Conservation (phyloP, 1,140 invertebrate genomes). For the Leptopilina clavipes region DNA sequence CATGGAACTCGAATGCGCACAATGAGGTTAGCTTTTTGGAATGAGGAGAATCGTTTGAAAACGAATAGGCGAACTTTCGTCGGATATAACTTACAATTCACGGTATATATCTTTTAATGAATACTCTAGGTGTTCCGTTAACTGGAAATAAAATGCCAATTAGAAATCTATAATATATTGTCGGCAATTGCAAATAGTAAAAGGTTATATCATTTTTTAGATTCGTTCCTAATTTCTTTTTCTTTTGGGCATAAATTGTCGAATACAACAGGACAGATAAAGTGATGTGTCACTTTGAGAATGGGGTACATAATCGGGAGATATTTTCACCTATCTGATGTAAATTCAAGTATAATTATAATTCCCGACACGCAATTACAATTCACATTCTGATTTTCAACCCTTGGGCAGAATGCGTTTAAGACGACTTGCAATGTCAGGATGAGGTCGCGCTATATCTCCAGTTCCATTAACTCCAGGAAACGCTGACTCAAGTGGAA, state of each 20-base stretch:
- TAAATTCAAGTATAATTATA: not conserved
- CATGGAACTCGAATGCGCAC: constrained; percentile 22
- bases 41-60: constrained; percentile 16
- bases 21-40: constrained; percentile 33
- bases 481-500: constrained; percentile 28
- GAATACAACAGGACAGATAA: not conserved
- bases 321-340: not conserved
- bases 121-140: not conserved
- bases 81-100: constrained; percentile 28
- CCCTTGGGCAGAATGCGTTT: not conserved
- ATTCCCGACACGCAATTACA: constrained; percentile 8
- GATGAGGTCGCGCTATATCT: constrained; percentile 6
- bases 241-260: not conserved
- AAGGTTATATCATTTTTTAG: too few species aligned
- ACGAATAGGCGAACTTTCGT: constrained; percentile 28
- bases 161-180: not conserved
- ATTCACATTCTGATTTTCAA: constrained; percentile 10
- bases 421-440: constrained; percentile 21
- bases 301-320: not conserved
- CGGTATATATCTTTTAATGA: not conserved
- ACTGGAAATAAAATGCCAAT: constrained; percentile 23
- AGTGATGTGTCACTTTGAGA: too few species aligned
- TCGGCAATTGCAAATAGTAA: not conserved
- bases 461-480: constrained; percentile 32
- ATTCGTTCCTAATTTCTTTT: too few species aligned